Conservation (phyloP, 2,797 vertebrate genomes). For the Acipenser transmontanus region DNA sequence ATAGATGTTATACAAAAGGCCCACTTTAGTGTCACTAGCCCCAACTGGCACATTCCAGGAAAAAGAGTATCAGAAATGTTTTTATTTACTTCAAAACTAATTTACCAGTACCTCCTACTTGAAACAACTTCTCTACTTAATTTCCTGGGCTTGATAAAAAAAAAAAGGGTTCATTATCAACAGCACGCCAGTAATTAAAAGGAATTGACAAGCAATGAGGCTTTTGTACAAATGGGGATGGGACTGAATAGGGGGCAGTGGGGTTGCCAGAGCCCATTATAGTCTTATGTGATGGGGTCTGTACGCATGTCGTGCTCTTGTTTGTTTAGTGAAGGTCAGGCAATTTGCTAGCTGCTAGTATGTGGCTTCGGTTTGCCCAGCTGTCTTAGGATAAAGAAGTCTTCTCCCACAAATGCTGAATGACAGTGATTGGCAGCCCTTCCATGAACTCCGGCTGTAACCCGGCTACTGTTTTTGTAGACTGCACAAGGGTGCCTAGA, state of each 20-base stretch:
- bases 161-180: conserved; percentile 79
- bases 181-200: conserved; percentile 83
- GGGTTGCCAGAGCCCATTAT: conserved; percentile 73
- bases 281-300: conserved; percentile 62
- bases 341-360: conserved; percentile 70
- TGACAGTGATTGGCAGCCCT: conserved; percentile 73
- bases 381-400: conserved; percentile 73
- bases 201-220: conserved; percentile 77
- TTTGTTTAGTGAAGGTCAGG: conserved; percentile 71
- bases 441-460: conserved; percentile 65
- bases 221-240: conserved; percentile 71
- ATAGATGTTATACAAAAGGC: conserved; percentile 34
- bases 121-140: conserved; percentile 66
- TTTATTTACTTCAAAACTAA: conserved; percentile 56
- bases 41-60: not conserved
- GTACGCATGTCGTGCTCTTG: conserved; percentile 67
- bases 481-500: conserved; percentile 62
- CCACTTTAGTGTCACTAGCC: conserved; percentile 14
- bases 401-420: conserved; percentile 63
- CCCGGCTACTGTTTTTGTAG: conserved; percentile 68
- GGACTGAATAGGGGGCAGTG: conserved; percentile 68
- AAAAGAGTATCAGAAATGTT: conserved; percentile 11
- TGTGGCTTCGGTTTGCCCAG: conserved; percentile 74
- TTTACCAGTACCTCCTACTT: conserved; percentile 43
- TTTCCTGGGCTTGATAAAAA: conserved; percentile 70